Evolutionary conservation across 35 echinoderm and acorn worm genomes (phyloP), one percentile per base, ranked within the genome.

Genomic region (Lytechinus pictus): DNA sequence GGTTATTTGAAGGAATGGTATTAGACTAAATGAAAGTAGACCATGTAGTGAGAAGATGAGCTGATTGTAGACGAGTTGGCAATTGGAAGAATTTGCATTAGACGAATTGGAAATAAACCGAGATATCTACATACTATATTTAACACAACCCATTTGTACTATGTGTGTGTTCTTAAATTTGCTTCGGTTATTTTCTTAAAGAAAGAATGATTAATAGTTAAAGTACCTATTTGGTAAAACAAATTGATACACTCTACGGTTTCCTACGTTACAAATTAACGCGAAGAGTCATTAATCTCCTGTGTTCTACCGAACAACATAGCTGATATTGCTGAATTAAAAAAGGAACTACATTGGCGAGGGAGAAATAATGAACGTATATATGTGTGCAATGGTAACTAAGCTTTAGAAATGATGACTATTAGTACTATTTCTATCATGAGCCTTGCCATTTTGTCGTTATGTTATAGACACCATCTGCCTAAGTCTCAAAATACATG

Each of bases 191-290:
- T 79, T 79, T 79, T 58, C 1, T 58, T 58, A 9, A 58, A 44
- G 19, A 79, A 19, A 16, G n/a, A 19, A 79, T 79, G 66, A 79
- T 79, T 79, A 79, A 79, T 79, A 79, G 66, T 79, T 79, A 79
- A 24, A 79, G 66, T 79, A 79, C 66, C 66, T 79, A 79, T 79
- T 79, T 79, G 66, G 66, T 79, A 24, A 79, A 79, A 79, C 66
- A 79, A 79, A 79, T 79, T 79, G 66, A n/a, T 79, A 16, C 66
- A 79, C 66, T 79, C 8, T 24, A 79, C 19, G 19, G 66, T 79
- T 79, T 24, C 66, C 66, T 5, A 79, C 66, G 66, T 79, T 79
- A 79, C 66, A 79, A 79, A 79, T 79, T 79, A 79, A 79, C 66
- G 66, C 66, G 66, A 79, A 79, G 66, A 79, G 66, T 24, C 66